These are phyloP conservation scores for Sula dactylatra DNA, from an alignment of 2,113 vertebrate genomes.

Conservation along the genomic window DNA sequence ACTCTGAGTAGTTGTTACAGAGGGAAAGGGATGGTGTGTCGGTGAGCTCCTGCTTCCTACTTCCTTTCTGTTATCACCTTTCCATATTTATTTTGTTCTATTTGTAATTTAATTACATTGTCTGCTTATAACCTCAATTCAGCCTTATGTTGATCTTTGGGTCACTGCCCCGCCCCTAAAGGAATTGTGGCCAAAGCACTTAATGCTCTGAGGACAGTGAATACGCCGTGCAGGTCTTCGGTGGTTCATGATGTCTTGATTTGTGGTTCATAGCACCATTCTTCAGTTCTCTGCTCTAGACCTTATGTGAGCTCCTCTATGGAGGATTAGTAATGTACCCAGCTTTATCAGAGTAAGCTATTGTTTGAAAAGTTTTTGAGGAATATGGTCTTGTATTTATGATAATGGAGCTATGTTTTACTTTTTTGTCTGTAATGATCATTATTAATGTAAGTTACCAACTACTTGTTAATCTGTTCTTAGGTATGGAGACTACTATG, in stretches of 20 bases:
- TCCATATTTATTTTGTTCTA: not conserved
- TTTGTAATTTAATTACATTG: not conserved
- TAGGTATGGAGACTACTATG: slow-evolving; percentile 94
- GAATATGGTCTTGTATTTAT: not conserved
- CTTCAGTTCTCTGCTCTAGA: not conserved
- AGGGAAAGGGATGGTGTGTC: not conserved
- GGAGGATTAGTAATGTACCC: not conserved
- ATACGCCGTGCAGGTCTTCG: not conserved
- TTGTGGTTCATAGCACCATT: not conserved
- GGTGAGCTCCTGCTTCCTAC: not conserved
- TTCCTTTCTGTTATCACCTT: not conserved
- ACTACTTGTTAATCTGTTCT: slow-evolving; percentile 51
- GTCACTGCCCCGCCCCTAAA: not conserved
- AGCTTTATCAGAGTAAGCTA: not conserved
- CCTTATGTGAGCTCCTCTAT: not conserved
- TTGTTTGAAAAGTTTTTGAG: not conserved
- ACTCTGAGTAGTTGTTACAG: not conserved
- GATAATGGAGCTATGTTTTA: not conserved
- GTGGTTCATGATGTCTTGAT: not conserved
- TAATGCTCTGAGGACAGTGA: not conserved
- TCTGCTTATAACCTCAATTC: not conserved
- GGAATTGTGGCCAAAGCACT: not conserved
- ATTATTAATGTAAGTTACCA: not conserved
- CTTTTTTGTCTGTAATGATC: not conserved
- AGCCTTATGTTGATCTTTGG: not conserved